phyloP scores from a whole-genome alignment of 2,888 invertebrate genomes.

The Trachelus iudaicus region DNA sequence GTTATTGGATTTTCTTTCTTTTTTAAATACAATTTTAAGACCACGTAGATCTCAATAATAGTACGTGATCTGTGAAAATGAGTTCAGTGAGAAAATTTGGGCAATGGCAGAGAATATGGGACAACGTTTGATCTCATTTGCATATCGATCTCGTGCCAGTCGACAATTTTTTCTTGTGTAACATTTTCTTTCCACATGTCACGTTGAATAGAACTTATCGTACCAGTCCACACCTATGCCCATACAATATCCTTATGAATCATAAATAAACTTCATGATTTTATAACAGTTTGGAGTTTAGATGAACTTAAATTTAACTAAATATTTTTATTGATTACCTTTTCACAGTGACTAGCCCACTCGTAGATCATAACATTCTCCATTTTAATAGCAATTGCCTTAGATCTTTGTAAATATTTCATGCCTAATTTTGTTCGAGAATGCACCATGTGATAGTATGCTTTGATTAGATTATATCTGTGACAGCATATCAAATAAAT shows the following conservation, averaged over 20 bases:
- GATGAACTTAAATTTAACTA: not conserved
- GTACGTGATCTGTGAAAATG: too few species aligned
- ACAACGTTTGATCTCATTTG: slow-evolving; percentile 58
- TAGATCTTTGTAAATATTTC: slow-evolving; percentile 63
- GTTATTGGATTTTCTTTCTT: too few species aligned
- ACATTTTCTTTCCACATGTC: slow-evolving; percentile 69
- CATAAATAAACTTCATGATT: not conserved
- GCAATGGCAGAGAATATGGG: slow-evolving; percentile 68
- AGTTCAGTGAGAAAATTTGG: slow-evolving; percentile 38
- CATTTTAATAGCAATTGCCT: slow-evolving; percentile 59
- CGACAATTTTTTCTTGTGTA: slow-evolving; percentile 61
- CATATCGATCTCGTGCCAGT: slow-evolving; percentile 66
- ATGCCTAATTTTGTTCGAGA: slow-evolving; percentile 63
- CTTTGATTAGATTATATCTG: slow-evolving; percentile 68
- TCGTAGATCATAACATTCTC: slow-evolving; percentile 64
- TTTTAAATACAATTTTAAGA: too few species aligned
- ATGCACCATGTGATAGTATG: slow-evolving; percentile 68
- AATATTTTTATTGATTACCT: slow-evolving; percentile 3
- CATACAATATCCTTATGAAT: not conserved
- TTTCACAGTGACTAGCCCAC: slow-evolving; percentile 67
- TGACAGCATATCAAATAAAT: slow-evolving; percentile 28
- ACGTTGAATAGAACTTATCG: slow-evolving; percentile 61
- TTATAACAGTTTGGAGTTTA: not conserved
- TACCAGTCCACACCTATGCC: slow-evolving; percentile 69
- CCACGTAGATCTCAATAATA: too few species aligned